A percentile compares a stretch with the other conserved stretches of the same genome.
Evolutionary conservation across 2,797 vertebrate species (phyloP).

Genomic region (Alosa sapidissima): DNA sequence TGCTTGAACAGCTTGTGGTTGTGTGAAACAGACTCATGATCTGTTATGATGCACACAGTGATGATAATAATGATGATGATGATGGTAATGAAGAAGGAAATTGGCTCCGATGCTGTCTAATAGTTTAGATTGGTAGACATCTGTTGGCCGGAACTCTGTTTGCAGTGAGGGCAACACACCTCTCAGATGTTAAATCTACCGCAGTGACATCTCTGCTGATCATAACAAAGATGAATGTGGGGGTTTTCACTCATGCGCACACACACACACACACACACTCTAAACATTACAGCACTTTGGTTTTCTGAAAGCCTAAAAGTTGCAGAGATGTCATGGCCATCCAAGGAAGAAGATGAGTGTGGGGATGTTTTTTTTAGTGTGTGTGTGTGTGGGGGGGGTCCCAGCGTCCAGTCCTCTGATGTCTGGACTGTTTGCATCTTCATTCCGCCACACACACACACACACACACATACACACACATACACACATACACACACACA

Average conservation of each 20-base stretch:
- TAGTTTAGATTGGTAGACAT: background rate
- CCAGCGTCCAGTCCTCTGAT: conserved; percentile 4
- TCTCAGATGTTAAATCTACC: too few relatives aligned
- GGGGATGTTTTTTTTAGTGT: conserved; percentile 36
- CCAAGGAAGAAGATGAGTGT: background rate
- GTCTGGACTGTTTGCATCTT: conserved; percentile 1
- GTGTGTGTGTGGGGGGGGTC: too few relatives aligned
- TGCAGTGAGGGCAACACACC: background rate
- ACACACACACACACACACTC: too few relatives aligned
- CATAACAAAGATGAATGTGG: background rate
- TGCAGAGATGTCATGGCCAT: background rate
- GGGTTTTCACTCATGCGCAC: background rate
- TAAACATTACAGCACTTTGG: background rate
- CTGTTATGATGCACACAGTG: background rate
- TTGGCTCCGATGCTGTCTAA: background rate
- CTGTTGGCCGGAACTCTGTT: background rate
- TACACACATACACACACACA: conserved; percentile 24
- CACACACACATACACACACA: conserved; percentile 26
- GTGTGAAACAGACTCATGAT: background rate
- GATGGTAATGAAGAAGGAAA: background rate
- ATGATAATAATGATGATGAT: conserved; percentile 3
- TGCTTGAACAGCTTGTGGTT: background rate
- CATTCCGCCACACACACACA: conserved; percentile 37
- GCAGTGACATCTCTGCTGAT: background rate
- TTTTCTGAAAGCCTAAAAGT: background rate